Percentiles rank a stretch among this genome's conserved stretches.
phyloP scores from a whole-genome alignment of 2,888 invertebrate species.

The Phortica magna region DNA sequence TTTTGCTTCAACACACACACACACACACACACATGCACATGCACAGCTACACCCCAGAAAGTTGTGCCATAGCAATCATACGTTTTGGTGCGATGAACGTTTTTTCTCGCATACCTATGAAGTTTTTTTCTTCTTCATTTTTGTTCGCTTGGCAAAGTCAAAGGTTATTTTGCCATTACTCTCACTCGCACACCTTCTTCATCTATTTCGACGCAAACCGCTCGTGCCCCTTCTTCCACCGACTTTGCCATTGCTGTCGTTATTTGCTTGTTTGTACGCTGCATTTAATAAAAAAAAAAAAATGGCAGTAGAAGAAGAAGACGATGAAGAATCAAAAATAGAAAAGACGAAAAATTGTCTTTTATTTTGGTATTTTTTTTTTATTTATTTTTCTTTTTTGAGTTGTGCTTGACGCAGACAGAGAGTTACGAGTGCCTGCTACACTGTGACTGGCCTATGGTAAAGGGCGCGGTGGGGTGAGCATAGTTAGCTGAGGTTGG shows the following conservation, averaged over 20 bases:
- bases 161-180: constrained; percentile 53
- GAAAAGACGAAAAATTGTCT: neutral
- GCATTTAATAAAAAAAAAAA: constrained; percentile 7
- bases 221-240: neutral
- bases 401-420: constrained; percentile 1
- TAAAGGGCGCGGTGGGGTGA: constrained; percentile 54
- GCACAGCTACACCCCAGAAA: neutral
- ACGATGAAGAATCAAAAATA: neutral
- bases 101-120: constrained; percentile 68
- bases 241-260: constrained; percentile 40
- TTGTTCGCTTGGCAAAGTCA: constrained; percentile 63
- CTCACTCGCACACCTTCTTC: neutral
- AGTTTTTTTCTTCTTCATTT: neutral
- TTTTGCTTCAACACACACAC: constrained; percentile 38
- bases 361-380: neutral
- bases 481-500: constrained; percentile 19
- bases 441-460: constrained; percentile 43
- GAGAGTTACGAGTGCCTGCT: neutral
- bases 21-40: neutral
- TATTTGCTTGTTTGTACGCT: constrained; percentile 64
- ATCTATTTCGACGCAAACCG: neutral
- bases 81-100: constrained; percentile 40
- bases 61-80: neutral
- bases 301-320: neutral
- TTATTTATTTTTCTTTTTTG: neutral